Evolutionary conservation across 1,140 invertebrate genomes (phyloP), one percentile per base, ranked within the genome.

Genomic region (Neelides sp.): DNA sequence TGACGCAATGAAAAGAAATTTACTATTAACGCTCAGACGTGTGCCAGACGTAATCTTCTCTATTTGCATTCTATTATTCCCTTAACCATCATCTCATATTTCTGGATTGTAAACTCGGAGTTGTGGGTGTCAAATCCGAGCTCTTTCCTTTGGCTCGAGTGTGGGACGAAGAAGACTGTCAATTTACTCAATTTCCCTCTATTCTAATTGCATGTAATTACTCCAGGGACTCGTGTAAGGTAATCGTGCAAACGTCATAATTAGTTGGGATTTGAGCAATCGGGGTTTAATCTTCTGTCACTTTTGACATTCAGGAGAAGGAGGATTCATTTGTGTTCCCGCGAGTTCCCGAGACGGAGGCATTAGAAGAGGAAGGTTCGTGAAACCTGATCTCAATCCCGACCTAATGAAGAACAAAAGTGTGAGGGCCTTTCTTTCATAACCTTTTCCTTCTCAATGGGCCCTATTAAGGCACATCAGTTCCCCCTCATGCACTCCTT

Each of bases 171-270:
- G n/a, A n/a, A n/a, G n/a, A n/a, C n/a, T n/a, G n/a, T n/a, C n/a
- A n/a, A n/a, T n/a, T n/a, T n/a, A n/a, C n/a, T n/a, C n/a, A n/a
- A n/a, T n/a, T n/a, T n/a, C n/a, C n/a, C n/a, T n/a, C n/a, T n/a
- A n/a, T n/a, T 47, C 41, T 53, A 53, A 53, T 53, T 53, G 44
- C 45, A 32, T n/a, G 32, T 53, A 48, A 48, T 53, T 19, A 27
- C n/a, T n/a, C n/a, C 44, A 48, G 24, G 23, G 17, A 20, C 30
- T 36, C 23, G 15, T 48, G 46, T 32, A 55, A 51, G 42, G 40
- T 55, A 55, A 55, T 55, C 54, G 47, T 45, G 50, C 45, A 55
- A 51, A 50, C 43, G 54, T 55, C 48, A 55, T 55, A 55, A 55
- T 55, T 55, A 55, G 54, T 47, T 43, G 54, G 48, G 45, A 48